phyloP scores from a whole-genome alignment of 2,888 invertebrate species.

The Eupsilia transversa region DNA sequence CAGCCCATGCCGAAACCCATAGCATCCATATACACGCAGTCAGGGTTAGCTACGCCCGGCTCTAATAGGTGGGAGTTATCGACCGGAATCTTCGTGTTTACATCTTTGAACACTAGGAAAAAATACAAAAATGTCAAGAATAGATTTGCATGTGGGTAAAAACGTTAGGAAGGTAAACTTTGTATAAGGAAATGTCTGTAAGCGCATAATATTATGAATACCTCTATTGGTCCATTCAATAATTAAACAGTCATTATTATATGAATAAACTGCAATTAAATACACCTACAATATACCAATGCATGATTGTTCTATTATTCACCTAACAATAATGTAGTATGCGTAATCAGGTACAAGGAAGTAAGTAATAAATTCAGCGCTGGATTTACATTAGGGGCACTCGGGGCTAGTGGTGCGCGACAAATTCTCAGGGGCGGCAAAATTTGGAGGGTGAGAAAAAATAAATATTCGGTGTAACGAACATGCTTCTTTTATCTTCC shows the following conservation, averaged over 20 bases:
- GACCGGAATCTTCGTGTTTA: constrained; percentile 96
- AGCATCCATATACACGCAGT: constrained; percentile 99
- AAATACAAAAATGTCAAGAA: constrained; percentile 6
- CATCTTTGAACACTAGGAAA: constrained; percentile 95
- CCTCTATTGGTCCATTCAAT: constrained; percentile 28
- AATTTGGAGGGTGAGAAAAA: no score
- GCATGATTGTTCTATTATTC: constrained; percentile 24
- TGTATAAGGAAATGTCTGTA: constrained; percentile 38
- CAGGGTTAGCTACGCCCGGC: constrained; percentile 93
- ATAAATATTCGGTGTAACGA: no score
- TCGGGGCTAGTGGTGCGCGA: no score
- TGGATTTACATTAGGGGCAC: no score
- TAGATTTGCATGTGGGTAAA: constrained; percentile 42
- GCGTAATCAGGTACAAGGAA: constrained; percentile 23
- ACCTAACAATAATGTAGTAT: constrained; percentile 18
- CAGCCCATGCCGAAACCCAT: constrained; percentile 99
- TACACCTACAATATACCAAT: constrained; percentile 15
- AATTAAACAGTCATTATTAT: constrained; percentile 7
- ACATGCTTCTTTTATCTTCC: no score
- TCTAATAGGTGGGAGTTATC: constrained; percentile 93
- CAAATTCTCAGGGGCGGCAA: no score
- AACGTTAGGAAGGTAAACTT: constrained; percentile 25
- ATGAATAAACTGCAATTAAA: constrained; percentile 20
- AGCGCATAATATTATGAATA: constrained; percentile 24
- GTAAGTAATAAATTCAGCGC: not conserved